These are phyloP conservation scores for Apostichopus californicus DNA, from an alignment of 35 echinoderm and acorn worm genomes.

Conservation along the genomic window DNA sequence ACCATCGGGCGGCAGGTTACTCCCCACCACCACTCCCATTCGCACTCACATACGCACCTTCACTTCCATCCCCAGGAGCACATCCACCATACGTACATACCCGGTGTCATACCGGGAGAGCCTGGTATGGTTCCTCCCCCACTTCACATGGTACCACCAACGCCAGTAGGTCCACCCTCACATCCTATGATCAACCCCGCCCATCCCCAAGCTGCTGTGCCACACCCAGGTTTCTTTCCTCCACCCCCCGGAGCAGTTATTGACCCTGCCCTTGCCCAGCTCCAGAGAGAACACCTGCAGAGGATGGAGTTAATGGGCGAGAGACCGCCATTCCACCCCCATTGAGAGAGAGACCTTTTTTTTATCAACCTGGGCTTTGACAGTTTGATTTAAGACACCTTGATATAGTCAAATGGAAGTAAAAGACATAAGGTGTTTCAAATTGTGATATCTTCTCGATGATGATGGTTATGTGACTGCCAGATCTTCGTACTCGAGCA, in stretches of 20 bases:
- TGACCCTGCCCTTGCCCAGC: slow-evolving; percentile 37
- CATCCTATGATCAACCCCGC: slow-evolving; percentile 47
- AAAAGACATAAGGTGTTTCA: too few relatives aligned
- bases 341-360: neutral
- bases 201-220: slow-evolving; percentile 19
- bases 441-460: too few relatives aligned
- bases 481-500: too few relatives aligned
- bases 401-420: too few relatives aligned
- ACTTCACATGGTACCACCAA: slow-evolving; percentile 21
- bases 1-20: slow-evolving; percentile 39
- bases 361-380: too few relatives aligned
- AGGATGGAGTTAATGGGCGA: slow-evolving; percentile 54
- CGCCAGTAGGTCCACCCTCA: slow-evolving; percentile 9
- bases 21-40: slow-evolving; percentile 95
- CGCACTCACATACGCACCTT: slow-evolving; percentile 97
- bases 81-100: slow-evolving; percentile 87
- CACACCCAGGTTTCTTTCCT: slow-evolving; percentile 40
- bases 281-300: slow-evolving; percentile 49
- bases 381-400: too few relatives aligned
- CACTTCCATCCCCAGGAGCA: slow-evolving; percentile 97
- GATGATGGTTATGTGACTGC: too few relatives aligned
- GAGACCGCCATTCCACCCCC: slow-evolving; percentile 34
- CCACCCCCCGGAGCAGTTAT: slow-evolving; percentile 45
- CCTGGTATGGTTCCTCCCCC: slow-evolving; percentile 24
- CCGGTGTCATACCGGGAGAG: slow-evolving; percentile 13